Percentiles rank a stretch among this genome's conserved stretches.
These are phyloP conservation scores for Leucoraja erinaceus DNA, from an alignment of 2,113 vertebrate genomes.

Conservation along the genomic window DNA sequence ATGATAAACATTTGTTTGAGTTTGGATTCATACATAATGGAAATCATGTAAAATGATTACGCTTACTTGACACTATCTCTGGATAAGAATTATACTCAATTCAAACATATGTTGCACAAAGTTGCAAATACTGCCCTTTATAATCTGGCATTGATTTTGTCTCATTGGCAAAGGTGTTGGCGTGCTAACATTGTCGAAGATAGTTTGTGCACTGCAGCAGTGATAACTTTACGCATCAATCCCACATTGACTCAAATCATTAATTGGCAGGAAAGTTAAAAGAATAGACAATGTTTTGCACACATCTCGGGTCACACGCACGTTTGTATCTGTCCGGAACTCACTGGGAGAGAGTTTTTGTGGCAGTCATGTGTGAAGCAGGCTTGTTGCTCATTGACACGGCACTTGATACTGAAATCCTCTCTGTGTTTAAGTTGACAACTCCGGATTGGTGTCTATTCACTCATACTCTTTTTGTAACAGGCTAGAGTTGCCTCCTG, in stretches of 20 bases:
- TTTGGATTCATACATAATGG: not conserved
- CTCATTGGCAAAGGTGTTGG: too few species aligned
- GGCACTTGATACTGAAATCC: slow-evolving; percentile 17
- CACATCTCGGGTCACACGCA: not conserved
- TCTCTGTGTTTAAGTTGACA: slow-evolving; percentile 15
- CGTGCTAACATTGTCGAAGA: not conserved
- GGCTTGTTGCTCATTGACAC: not conserved
- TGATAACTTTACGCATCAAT: not conserved
- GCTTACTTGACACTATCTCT: not conserved
- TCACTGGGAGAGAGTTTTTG: not conserved
- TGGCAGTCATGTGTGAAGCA: not conserved
- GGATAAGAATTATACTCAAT: not conserved
- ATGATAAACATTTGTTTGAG: not conserved
- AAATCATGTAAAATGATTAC: not conserved
- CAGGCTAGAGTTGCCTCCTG: not conserved
- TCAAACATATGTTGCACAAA: not conserved
- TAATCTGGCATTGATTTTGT: not conserved
- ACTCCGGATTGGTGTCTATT: not conserved
- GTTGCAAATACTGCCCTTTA: not conserved
- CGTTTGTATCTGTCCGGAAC: not conserved
- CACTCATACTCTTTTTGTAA: not conserved
- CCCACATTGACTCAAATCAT: not conserved
- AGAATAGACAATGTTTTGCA: not conserved
- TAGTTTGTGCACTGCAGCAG: not conserved
- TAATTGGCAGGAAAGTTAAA: not conserved